Evolutionary conservation across 2,888 invertebrate species (phyloP), one percentile per base, ranked within the genome.

Genomic region (Troilus luridus): DNA sequence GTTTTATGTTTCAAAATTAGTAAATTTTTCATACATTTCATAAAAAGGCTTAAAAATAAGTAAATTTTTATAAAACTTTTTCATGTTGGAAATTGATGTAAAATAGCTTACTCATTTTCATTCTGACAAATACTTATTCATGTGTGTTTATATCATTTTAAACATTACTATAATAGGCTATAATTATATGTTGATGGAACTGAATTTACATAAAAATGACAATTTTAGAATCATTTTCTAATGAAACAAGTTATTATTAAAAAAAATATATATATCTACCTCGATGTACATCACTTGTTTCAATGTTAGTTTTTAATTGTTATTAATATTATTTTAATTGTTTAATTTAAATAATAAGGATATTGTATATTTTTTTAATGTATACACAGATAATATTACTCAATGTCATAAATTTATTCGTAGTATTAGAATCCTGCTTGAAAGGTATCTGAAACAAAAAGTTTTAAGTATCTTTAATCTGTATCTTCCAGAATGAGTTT

Each of bases 251-350:
- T 89, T 62, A 89, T 60, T 88, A 41, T 41, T 41, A 41, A 41
- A 41, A 89, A 56, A n/a, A 56, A 14, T 21, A 59, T 81, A 14
- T 21, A 59, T 81, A 81, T 90, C 90, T 90, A 90, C 90, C 90
- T 90, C 90, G 81, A 27, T 60, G n/a, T 90, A 90, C 90, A 90
- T 90, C 90, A 90, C 90, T 72, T 85, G 59, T 90, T 89, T 85
- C 72, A 77, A 59, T 85, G 60, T 60, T 77, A 85, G 85, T 90
- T 90, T 54, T 59, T 56, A 56, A 24, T 90, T 77, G 72, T 90
- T 77, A 62, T 72, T 90, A 81, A 54, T 90, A 59, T 85, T 77
- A 59, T 90, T 90, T 56, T 85, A 89, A 89, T 89, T 89, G 89
- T 60, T 58, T 89, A 56, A 64, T 27, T 62, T 54, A 58, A 41